Percentiles rank a stretch among this genome's conserved stretches.
These are phyloP conservation scores for Odontesthes bonariensis DNA, from an alignment of 2,113 vertebrate species.

Conservation along the genomic window DNA sequence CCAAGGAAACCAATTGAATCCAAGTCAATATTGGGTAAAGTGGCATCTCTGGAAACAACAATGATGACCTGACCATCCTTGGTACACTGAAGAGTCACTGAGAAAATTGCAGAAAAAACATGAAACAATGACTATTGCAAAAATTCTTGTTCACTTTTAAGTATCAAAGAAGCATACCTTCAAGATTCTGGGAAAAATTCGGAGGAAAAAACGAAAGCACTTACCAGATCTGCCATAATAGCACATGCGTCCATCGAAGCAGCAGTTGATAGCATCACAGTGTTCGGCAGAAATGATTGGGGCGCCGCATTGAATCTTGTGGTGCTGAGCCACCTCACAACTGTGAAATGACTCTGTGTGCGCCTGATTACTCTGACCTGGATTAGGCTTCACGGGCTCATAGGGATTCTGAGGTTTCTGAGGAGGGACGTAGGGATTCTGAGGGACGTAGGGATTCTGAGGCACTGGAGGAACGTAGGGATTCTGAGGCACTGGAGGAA, in stretches of 20 bases:
- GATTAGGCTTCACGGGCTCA: neutral
- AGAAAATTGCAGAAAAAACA: constrained; percentile 18
- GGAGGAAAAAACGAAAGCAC: neutral
- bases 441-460: neutral
- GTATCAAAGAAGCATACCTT: neutral
- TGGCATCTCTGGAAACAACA: constrained; percentile 69
- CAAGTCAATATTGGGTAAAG: constrained; percentile 64
- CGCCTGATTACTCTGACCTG: neutral
- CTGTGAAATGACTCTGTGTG: constrained; percentile 1
- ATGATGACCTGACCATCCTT: constrained; percentile 72
- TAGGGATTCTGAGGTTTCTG: neutral
- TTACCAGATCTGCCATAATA: constrained; percentile 70
- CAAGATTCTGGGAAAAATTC: neutral
- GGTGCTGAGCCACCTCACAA: constrained; percentile 31
- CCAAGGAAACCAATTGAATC: constrained; percentile 46
- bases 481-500: neutral
- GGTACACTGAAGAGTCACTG: constrained; percentile 80
- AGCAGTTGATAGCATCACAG: constrained; percentile 61
- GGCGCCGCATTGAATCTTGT: constrained; percentile 59
- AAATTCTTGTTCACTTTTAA: neutral
- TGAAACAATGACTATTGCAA: neutral
- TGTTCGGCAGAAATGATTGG: neutral
- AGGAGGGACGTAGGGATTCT: neutral
- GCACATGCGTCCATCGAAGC: constrained; percentile 62
- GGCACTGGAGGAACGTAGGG: neutral